Percentiles rank a stretch among this genome's conserved stretches.
These are phyloP conservation scores for Procambarus virginalis DNA, from an alignment of 1,140 invertebrate species.

Conservation along the genomic window DNA sequence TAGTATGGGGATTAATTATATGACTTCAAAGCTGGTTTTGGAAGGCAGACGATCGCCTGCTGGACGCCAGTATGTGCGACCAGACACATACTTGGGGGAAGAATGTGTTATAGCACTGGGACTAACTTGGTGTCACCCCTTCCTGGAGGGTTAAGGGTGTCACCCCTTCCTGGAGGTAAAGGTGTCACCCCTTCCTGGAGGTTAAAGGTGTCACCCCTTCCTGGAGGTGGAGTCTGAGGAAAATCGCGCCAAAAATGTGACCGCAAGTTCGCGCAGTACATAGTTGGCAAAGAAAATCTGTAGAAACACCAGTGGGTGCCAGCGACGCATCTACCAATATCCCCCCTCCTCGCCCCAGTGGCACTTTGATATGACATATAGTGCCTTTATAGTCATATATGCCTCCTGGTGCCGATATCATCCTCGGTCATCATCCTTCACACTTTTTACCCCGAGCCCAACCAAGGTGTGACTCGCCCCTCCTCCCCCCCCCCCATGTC, in stretches of 20 bases:
- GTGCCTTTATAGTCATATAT: conserved; percentile 1
- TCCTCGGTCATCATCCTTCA: background rate
- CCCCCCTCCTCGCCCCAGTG: background rate
- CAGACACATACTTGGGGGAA: too few relatives aligned
- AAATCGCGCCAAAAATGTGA: background rate
- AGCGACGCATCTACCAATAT: background rate
- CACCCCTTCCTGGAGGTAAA: too few relatives aligned
- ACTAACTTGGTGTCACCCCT: too few relatives aligned
- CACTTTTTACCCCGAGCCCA: background rate
- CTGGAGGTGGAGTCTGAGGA: background rate
- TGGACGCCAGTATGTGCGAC: too few relatives aligned
- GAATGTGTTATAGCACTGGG: too few relatives aligned
- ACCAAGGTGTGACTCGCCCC: background rate
- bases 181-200: too few relatives aligned
- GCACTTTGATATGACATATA: background rate
- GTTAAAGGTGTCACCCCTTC: too few relatives aligned
- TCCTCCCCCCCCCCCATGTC: background rate
- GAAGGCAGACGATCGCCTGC: too few relatives aligned
- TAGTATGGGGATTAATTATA: too few relatives aligned
- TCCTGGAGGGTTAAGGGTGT: too few relatives aligned
- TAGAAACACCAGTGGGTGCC: background rate
- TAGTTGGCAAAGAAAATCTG: background rate
- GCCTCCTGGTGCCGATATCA: background rate
- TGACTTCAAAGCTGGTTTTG: too few relatives aligned
- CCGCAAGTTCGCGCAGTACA: background rate